Percentiles rank a stretch among this genome's conserved stretches.
Evolutionary conservation across 2,888 invertebrate genomes (phyloP).

Genomic region (Cybosia mesomella): DNA sequence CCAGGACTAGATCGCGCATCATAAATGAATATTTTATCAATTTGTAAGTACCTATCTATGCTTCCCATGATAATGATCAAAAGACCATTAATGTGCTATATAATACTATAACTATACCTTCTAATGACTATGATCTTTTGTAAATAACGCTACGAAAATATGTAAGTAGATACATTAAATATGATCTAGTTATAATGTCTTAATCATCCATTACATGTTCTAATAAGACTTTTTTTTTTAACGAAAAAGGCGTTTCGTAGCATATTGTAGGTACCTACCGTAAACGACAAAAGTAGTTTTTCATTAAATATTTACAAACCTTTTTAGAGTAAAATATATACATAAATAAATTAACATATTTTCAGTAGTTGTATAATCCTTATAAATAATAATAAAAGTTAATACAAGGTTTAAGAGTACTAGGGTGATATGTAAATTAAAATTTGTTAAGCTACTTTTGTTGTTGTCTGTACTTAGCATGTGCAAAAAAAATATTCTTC

Average conservation of each 20-base stretch:
- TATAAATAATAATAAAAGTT: too few relatives aligned
- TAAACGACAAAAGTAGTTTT: too few relatives aligned
- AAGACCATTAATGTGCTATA: not conserved
- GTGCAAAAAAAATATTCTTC: not conserved
- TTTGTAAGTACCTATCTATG: not conserved
- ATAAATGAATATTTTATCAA: not conserved
- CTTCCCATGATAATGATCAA: not conserved
- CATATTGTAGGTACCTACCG: too few relatives aligned
- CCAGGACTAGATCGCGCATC: not conserved
- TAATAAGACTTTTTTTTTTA: not conserved
- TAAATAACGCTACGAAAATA: slow-evolving; percentile 1
- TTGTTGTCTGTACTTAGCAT: not conserved
- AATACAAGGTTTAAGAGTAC: too few relatives aligned
- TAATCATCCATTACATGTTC: not conserved
- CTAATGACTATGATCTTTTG: slow-evolving; percentile 21
- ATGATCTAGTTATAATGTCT: not conserved
- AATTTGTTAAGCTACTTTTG: not conserved
- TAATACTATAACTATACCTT: not conserved
- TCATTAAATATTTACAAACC: too few relatives aligned
- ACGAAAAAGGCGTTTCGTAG: not conserved
- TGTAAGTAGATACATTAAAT: not conserved
- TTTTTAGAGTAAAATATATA: too few relatives aligned
- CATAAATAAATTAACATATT: too few relatives aligned
- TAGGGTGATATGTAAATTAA: too few relatives aligned
- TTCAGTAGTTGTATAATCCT: too few relatives aligned